Percentiles rank a stretch among this genome's conserved stretches.
phyloP scores from a whole-genome alignment of 1,140 invertebrate genomes.

The Trachymyrmex septentrionalis region DNA sequence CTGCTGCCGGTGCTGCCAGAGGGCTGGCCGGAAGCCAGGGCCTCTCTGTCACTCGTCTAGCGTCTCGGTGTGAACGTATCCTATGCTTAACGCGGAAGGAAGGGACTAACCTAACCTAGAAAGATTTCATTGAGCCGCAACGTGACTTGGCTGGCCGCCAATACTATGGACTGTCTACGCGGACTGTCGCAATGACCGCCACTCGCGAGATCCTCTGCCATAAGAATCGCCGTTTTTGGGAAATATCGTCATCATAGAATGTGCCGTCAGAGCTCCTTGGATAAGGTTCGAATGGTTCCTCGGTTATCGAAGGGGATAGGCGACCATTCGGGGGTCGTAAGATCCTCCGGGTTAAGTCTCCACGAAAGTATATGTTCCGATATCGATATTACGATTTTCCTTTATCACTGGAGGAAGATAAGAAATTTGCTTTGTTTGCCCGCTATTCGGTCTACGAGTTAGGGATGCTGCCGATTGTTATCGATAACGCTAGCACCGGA shows the following conservation, averaged over 20 bases:
- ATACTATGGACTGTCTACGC: conserved; percentile 82
- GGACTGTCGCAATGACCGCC: conserved; percentile 64
- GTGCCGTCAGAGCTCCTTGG: conserved; percentile 23
- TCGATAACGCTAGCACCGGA: conserved; percentile 56
- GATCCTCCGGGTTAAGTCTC: conserved; percentile 31
- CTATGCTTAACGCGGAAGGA: conserved; percentile 82
- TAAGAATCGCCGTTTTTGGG: conserved; percentile 51
- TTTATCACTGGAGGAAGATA: conserved; percentile 36
- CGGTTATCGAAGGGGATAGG: conserved; percentile 47
- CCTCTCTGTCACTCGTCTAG: conserved; percentile 61
- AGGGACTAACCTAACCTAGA: conserved; percentile 84
- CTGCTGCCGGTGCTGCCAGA: conserved; percentile 45
- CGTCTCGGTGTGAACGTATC: conserved; percentile 81
- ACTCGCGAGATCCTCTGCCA: conserved; percentile 58
- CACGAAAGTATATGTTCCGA: conserved; percentile 18
- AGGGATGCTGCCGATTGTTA: conserved; percentile 33
- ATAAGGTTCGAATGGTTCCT: conserved; percentile 58
- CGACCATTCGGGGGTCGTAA: conserved; percentile 15
- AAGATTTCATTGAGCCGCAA: conserved; percentile 86
- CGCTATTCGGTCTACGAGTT: conserved; percentile 52
- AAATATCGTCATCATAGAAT: conserved; percentile 39
- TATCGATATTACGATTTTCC: conserved; percentile 45
- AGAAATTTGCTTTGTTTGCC: conserved; percentile 54
- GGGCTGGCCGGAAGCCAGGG: conserved; percentile 77
- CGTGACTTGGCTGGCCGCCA: conserved; percentile 83